Evolutionary conservation across 2,888 invertebrate species (phyloP), one percentile per base, ranked within the genome.

Genomic region (Ormia ochracea): DNA sequence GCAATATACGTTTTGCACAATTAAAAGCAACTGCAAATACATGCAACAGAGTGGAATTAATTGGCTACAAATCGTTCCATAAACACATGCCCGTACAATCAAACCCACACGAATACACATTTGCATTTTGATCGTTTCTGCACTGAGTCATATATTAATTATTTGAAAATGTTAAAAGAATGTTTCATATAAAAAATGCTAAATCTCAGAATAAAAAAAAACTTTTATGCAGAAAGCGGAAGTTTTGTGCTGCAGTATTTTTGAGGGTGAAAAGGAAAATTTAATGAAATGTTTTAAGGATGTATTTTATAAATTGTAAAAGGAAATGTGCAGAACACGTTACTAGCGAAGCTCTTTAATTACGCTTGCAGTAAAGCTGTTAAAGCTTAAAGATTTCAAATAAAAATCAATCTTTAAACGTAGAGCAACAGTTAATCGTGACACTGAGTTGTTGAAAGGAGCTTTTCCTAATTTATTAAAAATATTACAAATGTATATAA

Each of bases 41-140:
- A 61, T 76, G 76, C 80, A 80, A 76, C 76, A 76, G 80, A 80
- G 80, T 80, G 72, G 80, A 80, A 80, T 72, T 80, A 80, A 80
- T 76, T 76, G 69, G 69, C 69, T 48, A 69, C 69, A 76, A 75
- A 75, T 61, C 75, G 68, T 75, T 59, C 38, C 54, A 76, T 56
- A 56, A 63, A 63, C 23, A 61, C 38, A 56, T 19, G 33, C 23
- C 31, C 12, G 68, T 19, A 10, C 36, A n/a, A 45, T 21, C 66
- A 50, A 9, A 73, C 14, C 41, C 21, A 52, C 31, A 38, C 6
- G 14, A 58, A 58, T 1, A 66, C 14, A 41, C 14, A 36, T 23
- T 43, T 12, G 26, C 10, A 52, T 21, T 26, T 12, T 28, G 50
- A 21, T 61, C 45, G 7, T 33, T n/a, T n/a, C 9, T 7, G 43